These are phyloP conservation scores for Tethea ocularis DNA, from an alignment of 2,888 invertebrate genomes.

Conservation along the genomic window DNA sequence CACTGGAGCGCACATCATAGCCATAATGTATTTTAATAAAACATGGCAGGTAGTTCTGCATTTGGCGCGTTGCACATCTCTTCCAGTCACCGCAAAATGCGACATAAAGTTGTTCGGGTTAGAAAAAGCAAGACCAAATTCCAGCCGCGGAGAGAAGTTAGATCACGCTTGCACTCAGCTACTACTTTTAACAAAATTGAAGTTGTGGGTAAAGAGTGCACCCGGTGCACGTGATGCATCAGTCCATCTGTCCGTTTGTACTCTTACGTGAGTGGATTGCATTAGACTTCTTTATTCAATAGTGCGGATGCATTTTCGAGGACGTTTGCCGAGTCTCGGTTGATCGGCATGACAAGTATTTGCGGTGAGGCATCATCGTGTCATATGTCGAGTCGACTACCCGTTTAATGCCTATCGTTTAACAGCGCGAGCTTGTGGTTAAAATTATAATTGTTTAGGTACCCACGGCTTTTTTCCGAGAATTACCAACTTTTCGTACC, in stretches of 20 bases:
- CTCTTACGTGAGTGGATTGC: constrained; percentile 73
- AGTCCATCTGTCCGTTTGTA: constrained; percentile 64
- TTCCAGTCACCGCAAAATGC: constrained; percentile 42
- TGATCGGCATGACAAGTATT: constrained; percentile 60
- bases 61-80: constrained; percentile 29
- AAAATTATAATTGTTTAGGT: constrained; percentile 12
- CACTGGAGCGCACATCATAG: not conserved
- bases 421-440: constrained; percentile 18
- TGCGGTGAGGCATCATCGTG: constrained; percentile 32
- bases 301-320: constrained; percentile 52
- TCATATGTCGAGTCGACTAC: constrained; percentile 21
- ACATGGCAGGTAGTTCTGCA: constrained; percentile 19
- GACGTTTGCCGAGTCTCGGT: constrained; percentile 44
- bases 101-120: constrained; percentile 45
- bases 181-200: constrained; percentile 81
- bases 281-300: constrained; percentile 50
- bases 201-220: constrained; percentile 69
- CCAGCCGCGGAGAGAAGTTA: constrained; percentile 51
- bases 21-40: not conserved
- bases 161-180: constrained; percentile 69
- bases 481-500: constrained; percentile 8
- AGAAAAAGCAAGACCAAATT: constrained; percentile 57
- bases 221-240: constrained; percentile 67
- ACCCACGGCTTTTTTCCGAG: constrained; percentile 14
- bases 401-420: constrained; percentile 23